phyloP scores from a whole-genome alignment of 1,140 invertebrate species.

The Hetaerina americana region DNA sequence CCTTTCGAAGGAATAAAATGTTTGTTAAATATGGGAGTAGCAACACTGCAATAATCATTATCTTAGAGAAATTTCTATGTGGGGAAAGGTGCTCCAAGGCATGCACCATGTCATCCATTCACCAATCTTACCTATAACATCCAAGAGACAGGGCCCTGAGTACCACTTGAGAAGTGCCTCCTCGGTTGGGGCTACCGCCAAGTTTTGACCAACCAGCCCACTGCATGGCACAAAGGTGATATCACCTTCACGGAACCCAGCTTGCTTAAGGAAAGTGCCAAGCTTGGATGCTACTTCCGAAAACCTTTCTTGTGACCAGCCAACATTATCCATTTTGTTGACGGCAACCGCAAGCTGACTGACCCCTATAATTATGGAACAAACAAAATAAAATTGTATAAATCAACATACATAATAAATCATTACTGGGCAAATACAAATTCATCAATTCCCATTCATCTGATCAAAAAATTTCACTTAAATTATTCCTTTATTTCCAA shows the following conservation, averaged over 20 bases:
- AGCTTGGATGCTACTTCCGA: constrained; percentile 77
- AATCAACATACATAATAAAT: too few relatives aligned
- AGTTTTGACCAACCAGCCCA: constrained; percentile 87
- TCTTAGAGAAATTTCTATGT: too few relatives aligned
- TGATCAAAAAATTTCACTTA: too few relatives aligned
- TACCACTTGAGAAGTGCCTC: constrained; percentile 68
- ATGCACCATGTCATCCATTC: too few relatives aligned
- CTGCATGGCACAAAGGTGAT: constrained; percentile 90
- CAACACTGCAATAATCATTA: too few relatives aligned
- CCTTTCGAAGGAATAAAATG: too few relatives aligned
- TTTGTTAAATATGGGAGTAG: too few relatives aligned
- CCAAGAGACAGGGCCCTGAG: constrained; percentile 61
- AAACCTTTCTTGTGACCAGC: constrained; percentile 70
- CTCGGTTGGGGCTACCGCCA: constrained; percentile 55
- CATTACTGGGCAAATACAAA: too few relatives aligned
- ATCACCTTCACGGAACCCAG: constrained; percentile 82
- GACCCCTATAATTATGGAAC: constrained; percentile 42
- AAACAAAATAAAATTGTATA: neutral
- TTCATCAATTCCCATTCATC: too few relatives aligned
- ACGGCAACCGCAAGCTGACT: constrained; percentile 73
- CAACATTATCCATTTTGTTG: constrained; percentile 72
- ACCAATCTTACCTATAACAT: constrained; percentile 55
- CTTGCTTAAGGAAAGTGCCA: constrained; percentile 80
- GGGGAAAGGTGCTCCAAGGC: too few relatives aligned
- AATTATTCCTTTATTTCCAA: too few relatives aligned